Conservation (phyloP, 1,140 invertebrate species). For the Theocolax elegans region DNA sequence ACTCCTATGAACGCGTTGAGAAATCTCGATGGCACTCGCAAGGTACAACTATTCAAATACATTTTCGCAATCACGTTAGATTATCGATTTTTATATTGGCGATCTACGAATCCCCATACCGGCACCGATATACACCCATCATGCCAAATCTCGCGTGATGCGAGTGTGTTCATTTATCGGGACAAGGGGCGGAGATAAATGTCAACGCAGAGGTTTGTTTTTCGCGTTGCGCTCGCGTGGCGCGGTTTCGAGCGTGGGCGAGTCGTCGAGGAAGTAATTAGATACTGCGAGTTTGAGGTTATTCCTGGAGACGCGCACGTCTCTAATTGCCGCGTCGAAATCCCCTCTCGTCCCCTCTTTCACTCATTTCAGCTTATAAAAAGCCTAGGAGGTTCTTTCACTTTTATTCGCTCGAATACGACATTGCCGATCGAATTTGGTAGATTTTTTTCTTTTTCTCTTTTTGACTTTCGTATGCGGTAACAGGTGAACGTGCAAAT, state of each 20-base stretch:
- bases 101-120: too few relatives aligned
- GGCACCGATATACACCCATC: too few relatives aligned
- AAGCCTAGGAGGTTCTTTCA: background rate
- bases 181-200: background rate
- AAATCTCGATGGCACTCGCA: too few relatives aligned
- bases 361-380: background rate
- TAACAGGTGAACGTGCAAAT: too few relatives aligned
- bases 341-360: background rate
- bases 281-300: constrained; percentile 12
- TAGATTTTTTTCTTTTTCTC: too few relatives aligned
- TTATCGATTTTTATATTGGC: too few relatives aligned
- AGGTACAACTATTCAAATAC: too few relatives aligned
- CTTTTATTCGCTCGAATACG: background rate
- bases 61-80: too few relatives aligned
- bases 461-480: too few relatives aligned
- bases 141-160: too few relatives aligned
- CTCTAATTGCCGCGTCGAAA: constrained; percentile 9
- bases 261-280: constrained; percentile 28
- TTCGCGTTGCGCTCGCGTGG: background rate
- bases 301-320: constrained; percentile 12
- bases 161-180: constrained; percentile 27
- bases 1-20: too few relatives aligned
- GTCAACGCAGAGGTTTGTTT: constrained; percentile 3
- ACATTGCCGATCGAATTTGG: background rate
- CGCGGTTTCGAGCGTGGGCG: background rate